A percentile compares a stretch with the other conserved stretches of the same genome.
Evolutionary conservation across 2,888 invertebrate species (phyloP).

Genomic region (Panopea generosa): DNA sequence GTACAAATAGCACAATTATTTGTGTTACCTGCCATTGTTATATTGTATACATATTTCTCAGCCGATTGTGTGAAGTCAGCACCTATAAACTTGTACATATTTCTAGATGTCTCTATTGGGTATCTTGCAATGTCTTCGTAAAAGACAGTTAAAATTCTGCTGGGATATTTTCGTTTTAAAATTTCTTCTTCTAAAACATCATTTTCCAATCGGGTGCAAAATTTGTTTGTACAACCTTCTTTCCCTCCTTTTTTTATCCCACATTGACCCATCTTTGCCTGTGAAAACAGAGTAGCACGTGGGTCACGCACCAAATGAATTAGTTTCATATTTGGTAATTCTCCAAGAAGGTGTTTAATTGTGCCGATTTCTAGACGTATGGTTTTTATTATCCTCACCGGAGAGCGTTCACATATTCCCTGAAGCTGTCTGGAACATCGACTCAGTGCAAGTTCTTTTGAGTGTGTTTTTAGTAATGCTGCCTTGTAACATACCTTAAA

Average conservation of each 20-base stretch:
- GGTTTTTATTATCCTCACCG: constrained; percentile 39
- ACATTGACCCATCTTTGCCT: constrained; percentile 9
- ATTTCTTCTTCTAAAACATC: constrained; percentile 19
- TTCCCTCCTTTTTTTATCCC: constrained; percentile 14
- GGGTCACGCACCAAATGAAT: constrained; percentile 32
- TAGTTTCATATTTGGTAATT: constrained; percentile 26
- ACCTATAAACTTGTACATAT: constrained; percentile 13
- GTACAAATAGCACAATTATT: constrained; percentile 49
- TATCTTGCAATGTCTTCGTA: constrained; percentile 20
- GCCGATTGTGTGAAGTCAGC: background rate
- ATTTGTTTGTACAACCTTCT: constrained; percentile 17
- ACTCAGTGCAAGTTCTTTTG: too few relatives aligned
- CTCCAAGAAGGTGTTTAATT: constrained; percentile 12
- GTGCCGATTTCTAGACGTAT: constrained; percentile 25
- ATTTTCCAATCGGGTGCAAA: constrained; percentile 35
- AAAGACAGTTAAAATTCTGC: constrained; percentile 8
- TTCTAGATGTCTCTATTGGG: constrained; percentile 8
- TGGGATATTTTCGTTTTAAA: constrained; percentile 18
- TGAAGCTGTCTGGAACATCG: too few relatives aligned
- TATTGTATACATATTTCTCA: constrained; percentile 9
- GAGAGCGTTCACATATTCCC: too few relatives aligned
- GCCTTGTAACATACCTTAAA: constrained; percentile 5
- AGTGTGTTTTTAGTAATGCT: background rate
- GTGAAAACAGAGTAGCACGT: constrained; percentile 12
- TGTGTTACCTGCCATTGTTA: constrained; percentile 29